These are phyloP conservation scores for Sinocyclocheilus anophthalmus DNA, from an alignment of 2,113 vertebrate genomes.

Conservation along the genomic window DNA sequence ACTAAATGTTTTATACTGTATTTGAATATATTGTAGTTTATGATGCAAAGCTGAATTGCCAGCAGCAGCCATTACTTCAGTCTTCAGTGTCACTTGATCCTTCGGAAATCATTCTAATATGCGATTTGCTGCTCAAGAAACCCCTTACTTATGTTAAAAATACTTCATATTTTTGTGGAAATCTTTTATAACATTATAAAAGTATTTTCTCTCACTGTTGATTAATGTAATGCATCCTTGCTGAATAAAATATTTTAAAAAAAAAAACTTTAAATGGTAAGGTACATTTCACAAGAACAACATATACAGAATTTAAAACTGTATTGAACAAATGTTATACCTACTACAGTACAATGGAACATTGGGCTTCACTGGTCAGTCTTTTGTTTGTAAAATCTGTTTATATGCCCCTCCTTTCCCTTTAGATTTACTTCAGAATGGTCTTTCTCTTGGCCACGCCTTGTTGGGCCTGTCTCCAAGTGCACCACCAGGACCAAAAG, in stretches of 20 bases:
- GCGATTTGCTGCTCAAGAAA: neutral
- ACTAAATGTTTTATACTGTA: no score
- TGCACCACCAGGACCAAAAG: slow-evolving; percentile 83
- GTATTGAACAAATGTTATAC: neutral
- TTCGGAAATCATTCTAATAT: neutral
- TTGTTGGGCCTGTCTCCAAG: slow-evolving; percentile 90
- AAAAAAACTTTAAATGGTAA: neutral
- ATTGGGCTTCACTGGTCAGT: neutral
- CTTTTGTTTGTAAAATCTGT: slow-evolving; percentile 21
- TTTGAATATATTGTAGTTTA: neutral
- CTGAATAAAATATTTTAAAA: neutral
- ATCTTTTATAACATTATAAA: neutral
- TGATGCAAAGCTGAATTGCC: neutral
- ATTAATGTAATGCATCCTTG: neutral
- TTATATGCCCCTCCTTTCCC: neutral
- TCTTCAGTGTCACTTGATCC: neutral
- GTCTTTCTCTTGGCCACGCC: slow-evolving; percentile 87
- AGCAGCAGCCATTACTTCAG: neutral
- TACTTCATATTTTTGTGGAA: neutral
- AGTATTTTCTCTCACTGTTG: neutral
- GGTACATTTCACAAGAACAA: neutral
- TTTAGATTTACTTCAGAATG: slow-evolving; percentile 88
- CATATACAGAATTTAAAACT: neutral
- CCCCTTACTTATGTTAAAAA: neutral
- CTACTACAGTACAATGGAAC: neutral